phyloP scores from a whole-genome alignment of 2,888 invertebrate species.

The Blera fallax region DNA sequence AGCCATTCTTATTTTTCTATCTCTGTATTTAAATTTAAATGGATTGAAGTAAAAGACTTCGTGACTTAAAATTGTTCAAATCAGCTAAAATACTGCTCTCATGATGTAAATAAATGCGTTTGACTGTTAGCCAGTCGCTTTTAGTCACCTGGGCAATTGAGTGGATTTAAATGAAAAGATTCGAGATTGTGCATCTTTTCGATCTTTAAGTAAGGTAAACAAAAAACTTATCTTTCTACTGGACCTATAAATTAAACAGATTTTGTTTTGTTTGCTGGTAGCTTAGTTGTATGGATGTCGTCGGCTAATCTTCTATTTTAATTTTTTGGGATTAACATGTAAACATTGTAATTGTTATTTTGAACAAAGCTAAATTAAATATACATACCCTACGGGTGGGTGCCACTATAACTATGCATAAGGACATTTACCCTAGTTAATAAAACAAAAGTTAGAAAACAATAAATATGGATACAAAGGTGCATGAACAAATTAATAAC shows the following conservation, averaged over 20 bases:
- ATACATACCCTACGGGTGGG: not conserved
- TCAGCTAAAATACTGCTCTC: not conserved
- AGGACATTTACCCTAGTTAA: not conserved
- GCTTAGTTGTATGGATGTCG: not conserved
- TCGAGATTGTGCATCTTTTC: not conserved
- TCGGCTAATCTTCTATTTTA: not conserved
- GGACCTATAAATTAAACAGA: constrained; percentile 12
- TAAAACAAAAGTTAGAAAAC: not conserved
- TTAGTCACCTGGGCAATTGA: not conserved
- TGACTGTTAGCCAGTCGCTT: not conserved
- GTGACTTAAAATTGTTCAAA: not conserved
- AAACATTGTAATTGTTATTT: not conserved
- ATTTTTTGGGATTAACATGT: not conserved
- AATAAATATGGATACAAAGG: no score
- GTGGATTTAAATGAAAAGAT: not conserved
- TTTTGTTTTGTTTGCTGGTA: not conserved
- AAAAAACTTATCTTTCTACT: not conserved
- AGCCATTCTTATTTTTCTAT: not conserved
- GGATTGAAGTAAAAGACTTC: not conserved
- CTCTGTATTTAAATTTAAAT: not conserved
- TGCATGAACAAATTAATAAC: not conserved
- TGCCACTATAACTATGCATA: not conserved
- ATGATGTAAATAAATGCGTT: not conserved
- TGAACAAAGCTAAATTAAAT: not conserved
- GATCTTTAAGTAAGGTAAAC: not conserved